These are phyloP conservation scores for Hirundo rustica DNA, from an alignment of 2,797 vertebrate species.

Conservation along the genomic window DNA sequence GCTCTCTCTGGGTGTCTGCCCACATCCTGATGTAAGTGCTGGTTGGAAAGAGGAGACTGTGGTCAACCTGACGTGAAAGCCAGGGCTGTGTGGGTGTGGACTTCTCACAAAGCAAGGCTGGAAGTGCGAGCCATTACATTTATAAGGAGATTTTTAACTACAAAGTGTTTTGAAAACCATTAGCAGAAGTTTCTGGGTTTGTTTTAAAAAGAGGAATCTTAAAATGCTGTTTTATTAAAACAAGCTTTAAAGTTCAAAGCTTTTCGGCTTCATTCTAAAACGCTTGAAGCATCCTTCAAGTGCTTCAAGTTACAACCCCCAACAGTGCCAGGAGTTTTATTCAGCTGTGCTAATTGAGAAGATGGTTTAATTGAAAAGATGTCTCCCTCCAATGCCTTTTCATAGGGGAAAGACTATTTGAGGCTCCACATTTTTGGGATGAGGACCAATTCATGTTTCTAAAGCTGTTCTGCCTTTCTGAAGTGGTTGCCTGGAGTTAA, in stretches of 20 bases:
- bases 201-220: background rate
- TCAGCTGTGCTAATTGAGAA: background rate
- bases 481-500: background rate
- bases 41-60: background rate
- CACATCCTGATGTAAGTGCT: constrained; percentile 83
- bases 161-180: background rate
- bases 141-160: background rate
- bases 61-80: background rate
- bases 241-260: background rate
- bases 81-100: background rate
- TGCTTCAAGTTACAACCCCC: background rate
- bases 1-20: constrained; percentile 78
- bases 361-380: background rate
- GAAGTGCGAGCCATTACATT: background rate
- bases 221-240: background rate
- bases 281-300: background rate
- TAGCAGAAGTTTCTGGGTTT: background rate
- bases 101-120: background rate
- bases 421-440: background rate
- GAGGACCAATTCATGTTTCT: background rate
- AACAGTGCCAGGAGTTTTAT: background rate
- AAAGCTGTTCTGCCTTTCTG: background rate
- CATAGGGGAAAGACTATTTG: background rate
- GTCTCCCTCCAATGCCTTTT: background rate
- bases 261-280: background rate